Conservation (phyloP, 1,140 invertebrate genomes). For the Psix sp. region DNA sequence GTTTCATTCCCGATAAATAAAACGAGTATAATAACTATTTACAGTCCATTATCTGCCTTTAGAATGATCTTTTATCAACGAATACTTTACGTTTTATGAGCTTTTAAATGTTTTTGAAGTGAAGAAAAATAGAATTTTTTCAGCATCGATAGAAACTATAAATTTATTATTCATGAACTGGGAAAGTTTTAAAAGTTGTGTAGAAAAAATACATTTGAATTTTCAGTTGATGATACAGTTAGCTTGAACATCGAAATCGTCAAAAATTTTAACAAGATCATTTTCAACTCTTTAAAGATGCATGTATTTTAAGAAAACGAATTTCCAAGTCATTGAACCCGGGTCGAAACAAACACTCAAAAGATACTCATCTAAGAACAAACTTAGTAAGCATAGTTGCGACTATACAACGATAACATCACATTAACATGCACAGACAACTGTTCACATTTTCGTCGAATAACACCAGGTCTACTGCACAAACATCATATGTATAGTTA, state of each 20-base stretch:
- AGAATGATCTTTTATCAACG: slow-evolving; percentile 6
- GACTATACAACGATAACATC: slow-evolving; percentile 24
- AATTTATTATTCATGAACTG: too few species aligned
- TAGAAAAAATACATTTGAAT: too few species aligned
- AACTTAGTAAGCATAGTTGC: slow-evolving; percentile 30
- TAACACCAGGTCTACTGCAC: slow-evolving; percentile 12
- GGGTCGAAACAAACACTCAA: slow-evolving; percentile 12
- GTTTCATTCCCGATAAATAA: slow-evolving; percentile 15
- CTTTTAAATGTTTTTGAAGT: too few species aligned
- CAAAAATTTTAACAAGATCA: slow-evolving; percentile 1
- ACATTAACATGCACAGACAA: slow-evolving; percentile 25
- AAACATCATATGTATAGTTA: slow-evolving; percentile 13
- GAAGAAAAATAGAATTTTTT: too few species aligned
- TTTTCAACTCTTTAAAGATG: background rate
- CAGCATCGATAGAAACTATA: background rate
- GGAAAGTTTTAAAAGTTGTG: too few species aligned
- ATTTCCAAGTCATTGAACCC: slow-evolving; percentile 1
- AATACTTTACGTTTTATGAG: slow-evolving; percentile 5
- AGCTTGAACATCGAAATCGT: background rate
- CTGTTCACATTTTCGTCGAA: slow-evolving; percentile 30
- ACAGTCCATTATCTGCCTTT: slow-evolving; percentile 9
- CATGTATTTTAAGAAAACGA: slow-evolving; percentile 2
- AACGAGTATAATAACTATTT: background rate
- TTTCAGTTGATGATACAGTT: background rate
- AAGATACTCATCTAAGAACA: slow-evolving; percentile 32